Base-by-base conservation (phyloP, 2,113 vertebrate genomes). In the Eudyptes chrysolophus region DNA sequence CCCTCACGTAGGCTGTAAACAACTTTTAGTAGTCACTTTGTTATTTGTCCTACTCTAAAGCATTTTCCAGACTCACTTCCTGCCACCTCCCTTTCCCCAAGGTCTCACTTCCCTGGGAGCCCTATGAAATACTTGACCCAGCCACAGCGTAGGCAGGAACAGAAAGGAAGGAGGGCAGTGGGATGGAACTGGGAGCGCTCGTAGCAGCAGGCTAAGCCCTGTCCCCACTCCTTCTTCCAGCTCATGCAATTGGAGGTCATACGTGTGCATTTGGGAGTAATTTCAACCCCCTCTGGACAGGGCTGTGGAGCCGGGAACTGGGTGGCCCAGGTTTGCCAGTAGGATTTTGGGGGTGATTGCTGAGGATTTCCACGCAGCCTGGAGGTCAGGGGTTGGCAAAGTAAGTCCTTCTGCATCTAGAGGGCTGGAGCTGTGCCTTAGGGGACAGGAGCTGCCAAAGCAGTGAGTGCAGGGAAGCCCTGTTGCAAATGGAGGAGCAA, bases 101-200 rank as follows among this genome's bases (percentile, higher is more conserved):
- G 40, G 26, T 49, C 30, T 75, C 11, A 3, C 14, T 82, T 76
- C 40, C 22, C n/a, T 32, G 48, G 48, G 18, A 87, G 40, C 26
- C 36, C 18, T 25, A 19, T 51, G 62, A 13, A 61, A 34, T 42
- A 29, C 10, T 49, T n/a, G 64, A 12, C 32, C 8, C 26, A 29
- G 30, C 11, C 7, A 1, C 25, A 62, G 40, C 0, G 0, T 14
- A 17, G 25, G 29, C 38, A 52, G 52, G 61, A 54, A 15, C 13
- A 40, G 52, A 36, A 51, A 30, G 46, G 46, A 65, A 62, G 26
- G 16, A 49, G 30, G 48, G 48, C 22, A 44, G 38, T 11, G 22
- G 70, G 36, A 38, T 0, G 1, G 48, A 62, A n/a, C 40, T 82
- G 62, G n/a, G 22, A 26, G 21, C 0, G 0, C 44, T 72, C 0